These are phyloP conservation scores for Pogona vitticeps DNA, from an alignment of 2,113 vertebrate species.

Conservation along the genomic window DNA sequence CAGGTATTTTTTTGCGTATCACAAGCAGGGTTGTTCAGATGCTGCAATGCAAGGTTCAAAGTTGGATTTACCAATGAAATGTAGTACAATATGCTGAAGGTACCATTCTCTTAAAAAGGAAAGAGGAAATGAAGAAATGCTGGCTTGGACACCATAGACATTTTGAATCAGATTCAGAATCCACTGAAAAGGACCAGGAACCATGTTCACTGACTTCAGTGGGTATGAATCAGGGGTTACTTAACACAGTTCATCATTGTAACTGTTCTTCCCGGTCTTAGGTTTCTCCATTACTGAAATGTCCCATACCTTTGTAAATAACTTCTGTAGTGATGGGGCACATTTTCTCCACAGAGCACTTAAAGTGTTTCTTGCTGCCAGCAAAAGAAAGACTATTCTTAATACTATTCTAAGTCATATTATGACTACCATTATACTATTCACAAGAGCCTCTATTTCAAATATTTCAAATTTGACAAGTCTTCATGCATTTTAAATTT, in stretches of 20 bases:
- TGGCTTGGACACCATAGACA: slow-evolving; percentile 31
- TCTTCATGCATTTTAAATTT: slow-evolving; percentile 5
- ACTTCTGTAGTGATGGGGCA: slow-evolving; percentile 1
- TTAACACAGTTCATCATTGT: slow-evolving; percentile 26
- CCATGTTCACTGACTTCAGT: slow-evolving; percentile 3
- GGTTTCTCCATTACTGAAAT: slow-evolving; percentile 35
- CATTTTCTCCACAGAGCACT: slow-evolving; percentile 38
- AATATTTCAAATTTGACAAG: slow-evolving; percentile 30
- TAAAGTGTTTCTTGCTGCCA: slow-evolving; percentile 41
- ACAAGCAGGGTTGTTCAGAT: slow-evolving; percentile 23
- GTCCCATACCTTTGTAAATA: slow-evolving; percentile 24
- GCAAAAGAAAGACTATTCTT: slow-evolving; percentile 42
- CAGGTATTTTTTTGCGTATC: background rate
- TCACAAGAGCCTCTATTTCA: slow-evolving; percentile 23
- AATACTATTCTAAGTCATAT: slow-evolving; percentile 10
- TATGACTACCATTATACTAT: slow-evolving; percentile 9
- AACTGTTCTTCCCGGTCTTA: slow-evolving; percentile 31
- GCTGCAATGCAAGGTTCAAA: background rate
- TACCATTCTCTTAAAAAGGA: slow-evolving; percentile 1
- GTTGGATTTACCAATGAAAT: background rate
- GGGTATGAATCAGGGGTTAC: slow-evolving; percentile 13
- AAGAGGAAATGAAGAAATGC: slow-evolving; percentile 29
- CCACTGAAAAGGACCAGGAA: slow-evolving; percentile 22
- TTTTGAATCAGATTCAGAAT: slow-evolving; percentile 23
- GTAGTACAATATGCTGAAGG: background rate